Evolutionary conservation across 2,797 vertebrate species (phyloP).

Genomic region (Gymnoscopelus microlampas): DNA sequence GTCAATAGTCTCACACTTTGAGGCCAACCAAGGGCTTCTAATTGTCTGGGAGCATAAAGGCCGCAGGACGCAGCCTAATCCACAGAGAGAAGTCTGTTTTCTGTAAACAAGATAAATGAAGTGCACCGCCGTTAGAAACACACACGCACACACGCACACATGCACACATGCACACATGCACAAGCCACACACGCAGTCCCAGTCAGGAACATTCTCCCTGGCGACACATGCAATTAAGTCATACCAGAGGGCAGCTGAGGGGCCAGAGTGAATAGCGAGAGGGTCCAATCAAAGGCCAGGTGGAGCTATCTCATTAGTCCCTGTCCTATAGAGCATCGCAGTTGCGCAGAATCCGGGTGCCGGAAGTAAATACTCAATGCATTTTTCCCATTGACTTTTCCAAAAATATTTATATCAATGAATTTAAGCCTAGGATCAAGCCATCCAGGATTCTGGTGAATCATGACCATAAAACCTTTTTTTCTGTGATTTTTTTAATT

Average conservation of each 20-base stretch:
- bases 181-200: not conserved
- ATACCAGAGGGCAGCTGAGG: slow-evolving; percentile 26
- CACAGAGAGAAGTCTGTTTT: slow-evolving; percentile 45
- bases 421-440: no score
- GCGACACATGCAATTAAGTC: slow-evolving; percentile 29
- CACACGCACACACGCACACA: not conserved
- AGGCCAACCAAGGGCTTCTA: slow-evolving; percentile 23
- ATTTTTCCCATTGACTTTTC: no score
- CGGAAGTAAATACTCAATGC: no score
- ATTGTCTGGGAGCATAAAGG: slow-evolving; percentile 26
- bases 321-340: no score
- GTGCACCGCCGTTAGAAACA: slow-evolving; percentile 1
- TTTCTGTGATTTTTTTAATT: no score
- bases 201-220: slow-evolving; percentile 30
- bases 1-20: slow-evolving; percentile 16
- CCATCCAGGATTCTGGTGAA: no score
- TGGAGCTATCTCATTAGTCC: not conserved
- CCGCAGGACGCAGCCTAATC: slow-evolving; percentile 16
- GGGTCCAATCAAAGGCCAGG: slow-evolving; percentile 20
- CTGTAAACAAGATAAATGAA: slow-evolving; percentile 38
- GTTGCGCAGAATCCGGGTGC: no score
- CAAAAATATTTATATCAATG: no score
- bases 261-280: slow-evolving; percentile 23
- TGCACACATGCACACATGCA: slow-evolving; percentile 8
- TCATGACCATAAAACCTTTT: no score